Evolutionary conservation across 2,113 vertebrate genomes (phyloP).

Genomic region (Zapornia atra): DNA sequence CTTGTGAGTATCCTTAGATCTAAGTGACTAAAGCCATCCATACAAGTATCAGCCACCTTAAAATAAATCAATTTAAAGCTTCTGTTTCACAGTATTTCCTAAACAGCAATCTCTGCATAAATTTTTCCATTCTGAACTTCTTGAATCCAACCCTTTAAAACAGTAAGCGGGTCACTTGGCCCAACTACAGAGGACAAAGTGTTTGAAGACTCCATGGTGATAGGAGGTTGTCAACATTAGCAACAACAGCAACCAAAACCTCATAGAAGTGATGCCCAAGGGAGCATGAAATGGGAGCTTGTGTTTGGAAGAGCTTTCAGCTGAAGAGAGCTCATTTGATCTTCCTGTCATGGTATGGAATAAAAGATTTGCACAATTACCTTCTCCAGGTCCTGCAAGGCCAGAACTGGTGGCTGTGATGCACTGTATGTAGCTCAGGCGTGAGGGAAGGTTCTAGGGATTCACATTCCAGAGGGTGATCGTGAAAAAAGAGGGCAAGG

Average conservation of each 20-base stretch:
- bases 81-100: neutral
- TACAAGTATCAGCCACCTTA: neutral
- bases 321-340: neutral
- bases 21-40: neutral
- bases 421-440: neutral
- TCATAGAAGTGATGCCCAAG: neutral
- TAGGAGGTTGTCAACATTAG: neutral
- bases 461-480: neutral
- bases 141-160: neutral
- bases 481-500: neutral
- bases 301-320: slow-evolving; percentile 6
- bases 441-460: neutral
- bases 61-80: neutral
- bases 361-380: neutral
- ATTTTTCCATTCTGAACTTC: neutral
- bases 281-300: neutral
- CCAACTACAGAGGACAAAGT: neutral
- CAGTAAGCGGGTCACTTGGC: neutral
- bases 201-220: neutral
- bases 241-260: neutral
- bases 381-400: neutral
- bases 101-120: neutral
- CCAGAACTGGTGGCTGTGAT: neutral
- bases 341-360: neutral
- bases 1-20: neutral